Base-by-base conservation (phyloP, 2,797 vertebrate species). In the Neomorphus geoffroyi region DNA sequence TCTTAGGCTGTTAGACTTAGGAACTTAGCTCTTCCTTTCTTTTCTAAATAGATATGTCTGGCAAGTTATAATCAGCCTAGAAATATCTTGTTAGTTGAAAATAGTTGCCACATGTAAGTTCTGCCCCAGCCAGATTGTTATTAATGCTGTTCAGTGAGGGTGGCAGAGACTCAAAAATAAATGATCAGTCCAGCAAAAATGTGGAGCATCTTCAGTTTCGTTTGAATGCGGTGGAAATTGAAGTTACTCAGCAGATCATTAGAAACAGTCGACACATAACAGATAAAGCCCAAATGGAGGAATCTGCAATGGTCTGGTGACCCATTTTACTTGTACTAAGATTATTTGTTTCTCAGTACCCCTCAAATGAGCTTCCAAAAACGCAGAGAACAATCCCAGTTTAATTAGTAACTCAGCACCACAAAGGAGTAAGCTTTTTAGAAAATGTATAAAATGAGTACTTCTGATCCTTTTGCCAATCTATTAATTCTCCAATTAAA, bases 381-480 rank as follows among this genome's bases (percentile, higher is more conserved):
- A 72, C 32, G 30, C 12, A 64, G 30, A 87, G 51, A 92, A 92
- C 21, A 67, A 41, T 74, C 73, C 53, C 60, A 78, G 41, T 80
- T 91, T 93, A 94, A 97, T 97, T 96, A 93, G 37, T 39, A 86
- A 93, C 32, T 85, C 48, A 91, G n/a, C n/a, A 84, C 7, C 46
- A 72, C 64, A 90, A 86, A 88, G 39, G 43, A 86, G 43, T 53
- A 72, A 72, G 33, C 18, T 88, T 93, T 89, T 89, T 11, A 75
- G 41, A 83, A 93, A 80, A 86, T 21, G 10, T 43, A 80, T 88
- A 64, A 90, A 94, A 65, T 23, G 18, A 83, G 4, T 57, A 33
- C 39, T 87, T 95, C 57, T 95, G 92, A 95, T 96, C 73, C 32
- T 81, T 90, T 90, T 87, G 61, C 83, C 65, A 96, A 89, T 84